Percentiles rank a stretch among this genome's conserved stretches.
phyloP scores from a whole-genome alignment of 2,888 invertebrate genomes.

The Perizoma flavofasciatum region DNA sequence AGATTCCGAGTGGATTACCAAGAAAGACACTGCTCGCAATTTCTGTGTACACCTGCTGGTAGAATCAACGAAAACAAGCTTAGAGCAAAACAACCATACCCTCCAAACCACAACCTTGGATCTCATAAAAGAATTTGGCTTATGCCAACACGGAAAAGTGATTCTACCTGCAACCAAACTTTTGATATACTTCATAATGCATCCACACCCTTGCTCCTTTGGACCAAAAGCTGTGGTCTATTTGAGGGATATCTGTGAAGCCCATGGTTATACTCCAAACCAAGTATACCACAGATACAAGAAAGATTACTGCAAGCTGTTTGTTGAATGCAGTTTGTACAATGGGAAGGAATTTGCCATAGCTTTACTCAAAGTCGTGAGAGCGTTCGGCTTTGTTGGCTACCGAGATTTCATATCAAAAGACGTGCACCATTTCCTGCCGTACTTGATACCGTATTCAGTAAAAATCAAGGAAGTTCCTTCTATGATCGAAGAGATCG shows the following conservation, averaged over 20 bases:
- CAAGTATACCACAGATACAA: slow-evolving; percentile 85
- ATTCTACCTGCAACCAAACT: slow-evolving; percentile 77
- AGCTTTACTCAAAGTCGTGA: slow-evolving; percentile 85
- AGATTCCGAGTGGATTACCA: slow-evolving; percentile 50
- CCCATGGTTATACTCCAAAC: slow-evolving; percentile 79
- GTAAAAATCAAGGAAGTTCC: slow-evolving; percentile 82
- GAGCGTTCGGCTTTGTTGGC: slow-evolving; percentile 87
- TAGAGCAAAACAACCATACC: slow-evolving; percentile 78
- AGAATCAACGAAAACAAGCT: slow-evolving; percentile 70
- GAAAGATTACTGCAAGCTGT: slow-evolving; percentile 84
- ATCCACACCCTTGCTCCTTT: slow-evolving; percentile 81
- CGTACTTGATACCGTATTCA: slow-evolving; percentile 85
- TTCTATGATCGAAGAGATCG: slow-evolving; percentile 86
- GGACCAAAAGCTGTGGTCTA: slow-evolving; percentile 83
- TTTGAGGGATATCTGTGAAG: slow-evolving; percentile 83
- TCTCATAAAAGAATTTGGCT: slow-evolving; percentile 80
- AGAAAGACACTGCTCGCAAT: slow-evolving; percentile 64
- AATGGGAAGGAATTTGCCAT: slow-evolving; percentile 83
- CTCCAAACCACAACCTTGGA: slow-evolving; percentile 81
- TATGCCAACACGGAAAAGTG: slow-evolving; percentile 62
- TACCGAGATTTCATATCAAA: slow-evolving; percentile 88
- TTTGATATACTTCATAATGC: slow-evolving; percentile 85
- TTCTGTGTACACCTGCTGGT: slow-evolving; percentile 71
- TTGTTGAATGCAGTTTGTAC: slow-evolving; percentile 84
- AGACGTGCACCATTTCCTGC: slow-evolving; percentile 87